Base-by-base conservation (phyloP, 2,113 vertebrate species). In the Aix galericulata region DNA sequence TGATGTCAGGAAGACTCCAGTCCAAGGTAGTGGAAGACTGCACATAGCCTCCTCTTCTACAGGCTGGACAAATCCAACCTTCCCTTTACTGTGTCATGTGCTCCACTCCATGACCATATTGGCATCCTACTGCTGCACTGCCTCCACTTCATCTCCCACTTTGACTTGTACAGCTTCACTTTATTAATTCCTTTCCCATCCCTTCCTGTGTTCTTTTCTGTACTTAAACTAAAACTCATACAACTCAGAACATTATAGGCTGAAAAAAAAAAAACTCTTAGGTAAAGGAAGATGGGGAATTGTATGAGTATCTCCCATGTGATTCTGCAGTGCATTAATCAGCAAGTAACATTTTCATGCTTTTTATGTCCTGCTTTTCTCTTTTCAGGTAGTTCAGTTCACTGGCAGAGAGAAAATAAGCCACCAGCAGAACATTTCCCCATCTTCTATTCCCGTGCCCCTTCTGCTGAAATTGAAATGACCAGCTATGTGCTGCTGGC, bases 401-500 rank as follows among this genome's bases (percentile, higher is more conserved):
- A 97, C 16, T 98, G 98, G 98, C 91, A 96, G 59, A 94, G 82
- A 88, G 89, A 91, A 78, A 89, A 95, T 29, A 97, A 91, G 40
- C 84, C 82, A 31, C 25, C 50, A 75, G 58, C 81, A 63, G 88
- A 97, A 56, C 8, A 4, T 22, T 88, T 32, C 32, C 74, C 74
- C 46, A 32, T 29, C 18, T 97, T 97, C 85, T 87, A 89, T 59
- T 62, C 95, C 34, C 81, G 46, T 7, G 90, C 96, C 6, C 55
- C 95, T 67, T 98, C 98, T 46, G 92, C 92, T 67, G 96, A 97
- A 68, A 95, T 98, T 68, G 98, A 99, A 97, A 98, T 98, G 78
- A 98, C 97, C 36, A 97, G 98, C 74, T 99, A 99, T 22, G 98
- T 98, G 50, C 91, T 98, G 13, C 85, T 98, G 94, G 97, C 98